Evolutionary conservation across 2,888 invertebrate genomes (phyloP), one percentile per base, ranked within the genome.

Genomic region (Calephelis perditalis): DNA sequence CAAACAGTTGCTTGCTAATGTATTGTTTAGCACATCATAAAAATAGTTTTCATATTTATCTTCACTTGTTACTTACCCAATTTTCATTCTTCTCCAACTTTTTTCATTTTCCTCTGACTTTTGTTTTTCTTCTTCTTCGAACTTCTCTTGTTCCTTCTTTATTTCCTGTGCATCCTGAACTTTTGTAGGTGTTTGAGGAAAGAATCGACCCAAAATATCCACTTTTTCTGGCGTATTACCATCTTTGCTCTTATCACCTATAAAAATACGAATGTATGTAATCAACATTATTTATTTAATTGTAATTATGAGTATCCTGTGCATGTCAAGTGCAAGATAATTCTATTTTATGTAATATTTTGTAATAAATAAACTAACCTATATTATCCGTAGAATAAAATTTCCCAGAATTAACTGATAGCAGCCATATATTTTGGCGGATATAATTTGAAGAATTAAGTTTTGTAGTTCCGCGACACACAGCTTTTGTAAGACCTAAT

Each of bases 1-100:
- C 26, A 26, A 26, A 26, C 26, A 26, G 3, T 3, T 26, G 26
- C 26, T 26, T 4, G 26, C 26, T 26, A 26, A 2, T 26, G 26
- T 26, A 26, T 26, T 26, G 26, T 26, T 35, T 40, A 60, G 7
- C 7, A 26, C 40, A 12, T 15, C 49, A 45, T 44, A 55, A 15
- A 1, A 15, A 15, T 15, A 15, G 15, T 15, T n/a, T 56, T n/a
- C 26, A 26, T 26, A 26, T 26, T 26, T 26, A 26, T 26, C 26
- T 26, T 26, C 26, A 15, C 15, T 15, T 15, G 15, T 15, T 15
- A 15, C 15, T 15, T 15, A 93, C 93, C 93, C 92, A 60, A 93
- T 91, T 78, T 95, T 96, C 93, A 95, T 95, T 67, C 93, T 91
- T 68, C 91, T 92, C 93, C 94, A 94, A 69, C 94, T 93, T 59